Base-by-base conservation (phyloP, 2,797 vertebrate species). In the Cichlasoma orientale region DNA sequence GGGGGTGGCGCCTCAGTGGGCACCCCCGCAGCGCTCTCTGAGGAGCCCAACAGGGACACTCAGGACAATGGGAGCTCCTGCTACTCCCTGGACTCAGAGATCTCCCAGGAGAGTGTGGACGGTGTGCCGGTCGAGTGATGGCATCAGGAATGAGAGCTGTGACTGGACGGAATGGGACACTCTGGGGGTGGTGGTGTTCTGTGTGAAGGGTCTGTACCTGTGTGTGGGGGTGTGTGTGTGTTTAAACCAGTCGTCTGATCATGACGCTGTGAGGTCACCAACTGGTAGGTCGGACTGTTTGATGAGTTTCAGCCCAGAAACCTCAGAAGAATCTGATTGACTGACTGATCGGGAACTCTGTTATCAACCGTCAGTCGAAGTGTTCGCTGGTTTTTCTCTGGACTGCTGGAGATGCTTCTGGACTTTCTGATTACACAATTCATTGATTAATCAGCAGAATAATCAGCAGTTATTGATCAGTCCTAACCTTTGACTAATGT, bases 1-100 rank as follows among this genome's bases (percentile, higher is more conserved):
- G 83, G 80, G 14, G 85, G 44, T 12, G 82, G 80, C 23, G 88
- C 81, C 16, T 79, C 88, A 0, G 88, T 78, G 0, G 92, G 93
- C 27, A 72, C 80, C 0, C 88, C 92, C 6, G 61, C 93, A 5
- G 57, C 81, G 0, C n/a, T 90, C 38, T 74, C 92, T 18, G 97
- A 97, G 85, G 95, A 97, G 50, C 85, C 86, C 47, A 92, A 95
- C 85, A 90, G 92, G 74, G 92, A 96, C 76, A 77, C 92, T 4
- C 97, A 97, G 77, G 97, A 97, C 84, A 97, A 96, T 19, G 94
- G 97, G 53, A 97, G 97, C 86, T 97, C 97, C 59, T 96, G 96
- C 89, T 96, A 95, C 89, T 95, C 96, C 1, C 93, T 97, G 84
- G 97, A 97, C 94, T 96, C 97, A 0, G 97, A 97, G 88, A 89